Evolutionary conservation across 2,888 invertebrate genomes (phyloP).

Genomic region (Amblyjoppa proteus): DNA sequence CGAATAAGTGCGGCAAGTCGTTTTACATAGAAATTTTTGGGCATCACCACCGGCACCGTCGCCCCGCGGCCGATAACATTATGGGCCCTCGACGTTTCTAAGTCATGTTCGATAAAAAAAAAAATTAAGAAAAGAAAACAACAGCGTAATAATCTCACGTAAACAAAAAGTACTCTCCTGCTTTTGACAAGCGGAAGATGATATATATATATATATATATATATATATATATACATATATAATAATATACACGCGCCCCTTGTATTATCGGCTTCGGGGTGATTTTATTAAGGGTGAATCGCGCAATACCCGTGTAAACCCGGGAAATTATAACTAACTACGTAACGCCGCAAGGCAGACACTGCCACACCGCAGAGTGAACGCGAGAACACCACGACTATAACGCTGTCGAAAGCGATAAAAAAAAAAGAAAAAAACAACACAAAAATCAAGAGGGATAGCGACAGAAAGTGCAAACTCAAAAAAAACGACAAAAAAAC

Average conservation of each 20-base stretch:
- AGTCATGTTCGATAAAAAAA: constrained; percentile 74
- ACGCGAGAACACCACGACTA: constrained; percentile 74
- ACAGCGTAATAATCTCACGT: constrained; percentile 25
- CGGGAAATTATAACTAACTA: constrained; percentile 71
- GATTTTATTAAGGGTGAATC: constrained; percentile 35
- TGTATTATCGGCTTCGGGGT: constrained; percentile 56
- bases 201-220: constrained; percentile 34
- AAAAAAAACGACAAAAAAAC: constrained; percentile 7
- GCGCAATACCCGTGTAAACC: constrained; percentile 42
- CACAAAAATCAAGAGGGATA: constrained; percentile 9
- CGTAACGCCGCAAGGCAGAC: constrained; percentile 83
- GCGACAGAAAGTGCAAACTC: constrained; percentile 1
- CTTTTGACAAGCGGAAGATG: constrained; percentile 26
- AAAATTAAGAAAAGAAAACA: constrained; percentile 57
- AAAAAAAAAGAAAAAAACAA: constrained; percentile 41
- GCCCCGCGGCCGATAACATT: constrained; percentile 52
- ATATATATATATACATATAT: constrained; percentile 7
- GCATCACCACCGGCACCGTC: constrained; percentile 46
- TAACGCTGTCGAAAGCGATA: constrained; percentile 64
- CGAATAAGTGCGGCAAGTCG: constrained; percentile 71
- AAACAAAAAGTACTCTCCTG: constrained; percentile 41
- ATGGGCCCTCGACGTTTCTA: constrained; percentile 48
- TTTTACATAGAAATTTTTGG: constrained; percentile 65
- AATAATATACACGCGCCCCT: constrained; percentile 22
- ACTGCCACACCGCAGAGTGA: constrained; percentile 82